Conservation (phyloP, 2,888 invertebrate species). For the Melitaea athalia region DNA sequence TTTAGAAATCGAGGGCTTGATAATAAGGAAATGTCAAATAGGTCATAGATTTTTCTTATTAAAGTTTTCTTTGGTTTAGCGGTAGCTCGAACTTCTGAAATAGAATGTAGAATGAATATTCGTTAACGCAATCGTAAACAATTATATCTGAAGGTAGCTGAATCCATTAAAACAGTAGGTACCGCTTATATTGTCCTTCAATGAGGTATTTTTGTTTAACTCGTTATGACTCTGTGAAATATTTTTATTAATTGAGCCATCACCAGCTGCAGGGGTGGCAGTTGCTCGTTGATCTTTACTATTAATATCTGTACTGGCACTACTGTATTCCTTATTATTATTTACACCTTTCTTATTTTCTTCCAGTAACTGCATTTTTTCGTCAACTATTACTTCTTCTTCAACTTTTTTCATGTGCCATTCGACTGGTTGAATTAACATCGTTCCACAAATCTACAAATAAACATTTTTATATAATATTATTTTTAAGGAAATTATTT, state of each 20-base stretch:
- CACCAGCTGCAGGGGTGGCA: conserved; percentile 38
- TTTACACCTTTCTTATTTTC: conserved; percentile 58
- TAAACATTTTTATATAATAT: background rate
- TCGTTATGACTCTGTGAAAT: conserved; percentile 57
- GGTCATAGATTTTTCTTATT: conserved; percentile 61
- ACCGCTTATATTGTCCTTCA: conserved; percentile 55
- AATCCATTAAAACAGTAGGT: background rate
- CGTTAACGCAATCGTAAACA: background rate
- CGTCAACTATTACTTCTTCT: conserved; percentile 64
- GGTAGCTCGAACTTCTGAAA: conserved; percentile 50
- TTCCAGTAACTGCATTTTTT: conserved; percentile 62
- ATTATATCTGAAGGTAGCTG: no score
- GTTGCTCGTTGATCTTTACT: conserved; percentile 43
- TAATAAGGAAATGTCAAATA: conserved; percentile 85
- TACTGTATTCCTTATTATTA: conserved; percentile 54
- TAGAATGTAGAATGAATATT: background rate
- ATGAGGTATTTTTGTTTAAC: conserved; percentile 45
- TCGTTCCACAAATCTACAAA: conserved; percentile 80
- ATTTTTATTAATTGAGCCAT: conserved; percentile 48
- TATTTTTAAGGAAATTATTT: no score
- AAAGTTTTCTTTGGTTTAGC: conserved; percentile 45
- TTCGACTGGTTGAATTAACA: conserved; percentile 83
- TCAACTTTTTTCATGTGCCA: conserved; percentile 77
- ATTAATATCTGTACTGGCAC: conserved; percentile 43
- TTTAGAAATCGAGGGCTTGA: conserved; percentile 85